Percentiles rank a stretch among this genome's conserved stretches.
These are phyloP conservation scores for Lemur catta DNA, from an alignment of 2,797 vertebrate species.

Conservation along the genomic window DNA sequence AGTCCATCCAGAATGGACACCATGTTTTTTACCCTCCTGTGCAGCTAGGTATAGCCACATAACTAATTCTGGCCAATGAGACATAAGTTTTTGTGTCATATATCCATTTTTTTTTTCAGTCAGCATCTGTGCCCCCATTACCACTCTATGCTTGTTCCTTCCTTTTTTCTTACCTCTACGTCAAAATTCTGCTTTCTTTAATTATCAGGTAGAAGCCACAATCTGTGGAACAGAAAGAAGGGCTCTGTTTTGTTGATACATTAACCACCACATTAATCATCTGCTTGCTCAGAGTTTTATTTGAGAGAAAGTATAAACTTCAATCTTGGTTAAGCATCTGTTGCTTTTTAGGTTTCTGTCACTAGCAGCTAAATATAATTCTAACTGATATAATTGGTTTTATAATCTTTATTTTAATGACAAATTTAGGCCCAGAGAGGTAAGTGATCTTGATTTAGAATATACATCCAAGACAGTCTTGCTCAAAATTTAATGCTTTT, in stretches of 20 bases:
- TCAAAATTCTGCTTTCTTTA: not conserved
- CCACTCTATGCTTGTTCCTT: not conserved
- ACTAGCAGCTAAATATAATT: not conserved
- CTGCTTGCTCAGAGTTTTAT: not conserved
- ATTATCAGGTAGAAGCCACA: not conserved
- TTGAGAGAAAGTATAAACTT: not conserved
- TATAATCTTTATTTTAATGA: constrained; percentile 23
- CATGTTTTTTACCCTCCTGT: not conserved
- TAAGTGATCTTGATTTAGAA: constrained; percentile 10
- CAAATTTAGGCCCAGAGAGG: not conserved
- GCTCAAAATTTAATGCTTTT: not conserved
- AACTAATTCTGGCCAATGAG: not conserved
- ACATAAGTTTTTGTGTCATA: not conserved
- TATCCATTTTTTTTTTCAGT: not conserved
- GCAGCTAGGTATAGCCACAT: not conserved
- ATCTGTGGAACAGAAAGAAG: not conserved
- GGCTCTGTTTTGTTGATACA: not conserved
- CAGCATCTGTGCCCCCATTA: not conserved
- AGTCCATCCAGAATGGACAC: not conserved
- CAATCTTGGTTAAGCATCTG: not conserved
- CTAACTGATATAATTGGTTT: not conserved
- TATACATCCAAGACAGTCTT: not conserved
- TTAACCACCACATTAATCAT: not conserved
- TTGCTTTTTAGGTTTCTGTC: not conserved
- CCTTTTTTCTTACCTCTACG: not conserved